Conservation (phyloP, 2,113 vertebrate species). For the Clupea harengus region DNA sequence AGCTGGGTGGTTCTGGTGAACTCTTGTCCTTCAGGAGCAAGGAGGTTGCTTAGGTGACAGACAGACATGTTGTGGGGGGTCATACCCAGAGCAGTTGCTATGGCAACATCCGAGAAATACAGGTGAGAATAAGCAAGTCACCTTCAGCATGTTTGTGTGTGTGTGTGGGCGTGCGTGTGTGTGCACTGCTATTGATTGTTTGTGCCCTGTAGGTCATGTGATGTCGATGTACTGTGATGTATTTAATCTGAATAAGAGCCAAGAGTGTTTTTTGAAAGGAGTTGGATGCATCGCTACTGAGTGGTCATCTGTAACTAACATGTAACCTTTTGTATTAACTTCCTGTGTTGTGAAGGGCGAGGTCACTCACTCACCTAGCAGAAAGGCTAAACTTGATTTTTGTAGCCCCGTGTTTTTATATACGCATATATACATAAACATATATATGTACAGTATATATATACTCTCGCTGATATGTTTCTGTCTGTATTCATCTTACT, state of each 20-base stretch:
- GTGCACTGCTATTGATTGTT: background rate
- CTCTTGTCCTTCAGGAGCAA: too few species aligned
- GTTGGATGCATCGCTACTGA: background rate
- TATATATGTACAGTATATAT: background rate
- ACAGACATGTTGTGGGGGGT: background rate
- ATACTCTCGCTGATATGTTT: background rate
- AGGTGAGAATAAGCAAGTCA: background rate
- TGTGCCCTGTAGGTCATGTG: background rate
- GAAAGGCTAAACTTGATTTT: background rate
- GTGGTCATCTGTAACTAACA: background rate
- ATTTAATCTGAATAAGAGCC: background rate
- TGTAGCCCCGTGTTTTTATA: constrained; percentile 37
- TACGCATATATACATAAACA: constrained; percentile 13
- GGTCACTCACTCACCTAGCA: background rate
- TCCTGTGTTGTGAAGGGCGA: background rate
- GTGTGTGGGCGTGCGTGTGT: too few species aligned
- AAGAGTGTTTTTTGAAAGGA: background rate
- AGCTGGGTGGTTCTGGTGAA: background rate
- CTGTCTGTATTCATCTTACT: constrained; percentile 19
- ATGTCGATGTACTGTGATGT: background rate
- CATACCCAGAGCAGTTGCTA: background rate
- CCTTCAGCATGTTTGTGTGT: background rate
- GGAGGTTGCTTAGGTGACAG: background rate
- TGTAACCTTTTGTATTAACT: background rate
- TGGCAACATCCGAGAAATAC: background rate